phyloP scores from a whole-genome alignment of 2,888 invertebrate species.

The Pegoplata infirma region DNA sequence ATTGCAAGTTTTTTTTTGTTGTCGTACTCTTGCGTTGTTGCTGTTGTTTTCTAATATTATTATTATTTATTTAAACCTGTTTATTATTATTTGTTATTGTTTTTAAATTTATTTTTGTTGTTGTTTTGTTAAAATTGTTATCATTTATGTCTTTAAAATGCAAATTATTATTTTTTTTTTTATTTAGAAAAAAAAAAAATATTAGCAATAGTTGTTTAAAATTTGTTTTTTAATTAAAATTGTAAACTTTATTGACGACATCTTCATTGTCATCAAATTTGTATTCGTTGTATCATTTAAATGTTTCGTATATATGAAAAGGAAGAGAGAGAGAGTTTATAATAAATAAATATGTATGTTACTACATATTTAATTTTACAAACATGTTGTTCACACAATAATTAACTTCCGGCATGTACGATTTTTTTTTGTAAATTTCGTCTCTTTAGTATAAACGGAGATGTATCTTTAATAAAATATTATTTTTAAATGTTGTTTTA shows the following conservation, averaged over 20 bases:
- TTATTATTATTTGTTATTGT: no score
- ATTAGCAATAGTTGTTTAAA: no score
- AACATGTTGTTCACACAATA: slow-evolving; percentile 62
- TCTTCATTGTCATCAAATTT: not conserved
- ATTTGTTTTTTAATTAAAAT: not conserved
- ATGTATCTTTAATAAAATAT: slow-evolving; percentile 45
- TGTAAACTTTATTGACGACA: not conserved
- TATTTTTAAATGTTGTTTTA: no score
- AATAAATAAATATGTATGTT: no score
- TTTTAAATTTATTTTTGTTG: not conserved
- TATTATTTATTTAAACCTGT: not conserved
- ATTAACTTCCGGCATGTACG: slow-evolving; percentile 61
- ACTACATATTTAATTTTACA: slow-evolving; percentile 41
- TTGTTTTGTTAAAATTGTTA: not conserved
- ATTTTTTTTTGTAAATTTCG: slow-evolving; percentile 10
- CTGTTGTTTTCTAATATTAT: slow-evolving; percentile 4
- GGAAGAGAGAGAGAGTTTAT: not conserved
- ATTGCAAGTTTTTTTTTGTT: slow-evolving; percentile 46
- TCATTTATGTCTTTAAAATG: not conserved
- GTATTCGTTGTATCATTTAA: not conserved
- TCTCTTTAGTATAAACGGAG: slow-evolving; percentile 24
- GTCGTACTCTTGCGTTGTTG: not conserved
- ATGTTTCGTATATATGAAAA: not conserved
- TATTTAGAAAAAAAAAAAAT: not conserved
- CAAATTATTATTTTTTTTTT: not conserved